Evolutionary conservation across 2,797 vertebrate genomes (phyloP).

Genomic region (Leptatherina wallacei): DNA sequence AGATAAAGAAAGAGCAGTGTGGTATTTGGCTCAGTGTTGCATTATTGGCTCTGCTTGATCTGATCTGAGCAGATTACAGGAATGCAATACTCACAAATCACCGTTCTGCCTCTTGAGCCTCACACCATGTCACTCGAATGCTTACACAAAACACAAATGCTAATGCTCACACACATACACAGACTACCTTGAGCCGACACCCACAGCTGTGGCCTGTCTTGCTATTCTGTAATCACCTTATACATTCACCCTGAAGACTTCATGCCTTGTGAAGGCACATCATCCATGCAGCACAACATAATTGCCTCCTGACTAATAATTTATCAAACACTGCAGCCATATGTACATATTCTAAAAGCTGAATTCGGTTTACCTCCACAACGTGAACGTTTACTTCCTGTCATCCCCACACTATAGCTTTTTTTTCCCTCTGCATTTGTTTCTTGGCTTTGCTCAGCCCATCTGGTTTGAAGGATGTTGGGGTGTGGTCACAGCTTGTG

Average conservation of each 20-base stretch:
- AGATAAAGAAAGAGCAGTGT: slow-evolving; percentile 77
- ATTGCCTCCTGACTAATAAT: slow-evolving; percentile 76
- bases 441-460: slow-evolving; percentile 38
- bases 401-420: slow-evolving; percentile 35
- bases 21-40: slow-evolving; percentile 80
- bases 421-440: slow-evolving; percentile 27
- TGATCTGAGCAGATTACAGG: slow-evolving; percentile 84
- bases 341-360: slow-evolving; percentile 40
- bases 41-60: slow-evolving; percentile 84
- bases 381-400: slow-evolving; percentile 63
- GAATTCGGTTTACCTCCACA: slow-evolving; percentile 63
- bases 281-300: slow-evolving; percentile 56
- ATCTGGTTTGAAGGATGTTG: slow-evolving; percentile 45
- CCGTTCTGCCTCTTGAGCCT: slow-evolving; percentile 61
- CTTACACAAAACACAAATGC: slow-evolving; percentile 42
- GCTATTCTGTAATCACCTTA: slow-evolving; percentile 24
- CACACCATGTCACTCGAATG: slow-evolving; percentile 42
- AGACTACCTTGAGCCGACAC: slow-evolving; percentile 32
- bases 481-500: slow-evolving; percentile 31
- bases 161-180: slow-evolving; percentile 35
- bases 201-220: slow-evolving; percentile 67
- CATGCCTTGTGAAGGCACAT: slow-evolving; percentile 49
- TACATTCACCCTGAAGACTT: slow-evolving; percentile 23
- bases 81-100: slow-evolving; percentile 83
- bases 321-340: slow-evolving; percentile 65